Percentiles rank a stretch among this genome's conserved stretches.
Conservation (phyloP, 2,888 invertebrate genomes). For the Tachina grossa region DNA sequence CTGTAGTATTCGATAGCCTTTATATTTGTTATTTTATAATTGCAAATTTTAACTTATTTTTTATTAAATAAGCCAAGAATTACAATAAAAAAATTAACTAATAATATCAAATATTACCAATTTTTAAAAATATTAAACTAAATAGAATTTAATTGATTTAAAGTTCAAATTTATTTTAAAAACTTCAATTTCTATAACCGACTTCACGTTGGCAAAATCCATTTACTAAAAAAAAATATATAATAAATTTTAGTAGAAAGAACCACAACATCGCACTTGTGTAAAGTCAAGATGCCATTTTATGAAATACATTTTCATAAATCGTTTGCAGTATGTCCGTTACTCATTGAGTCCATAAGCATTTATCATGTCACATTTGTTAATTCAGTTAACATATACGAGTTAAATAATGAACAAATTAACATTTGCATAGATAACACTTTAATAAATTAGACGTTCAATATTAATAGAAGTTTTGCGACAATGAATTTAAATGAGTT, state of each 20-base stretch:
- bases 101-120: no score
- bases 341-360: constrained; percentile 51
- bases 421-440: constrained; percentile 65
- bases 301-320: constrained; percentile 27
- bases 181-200: background rate
- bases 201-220: background rate
- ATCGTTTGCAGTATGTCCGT: background rate
- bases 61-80: no score
- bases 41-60: no score
- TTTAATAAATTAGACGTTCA: constrained; percentile 57
- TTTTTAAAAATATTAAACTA: background rate
- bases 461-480: constrained; percentile 45
- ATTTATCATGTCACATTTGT: constrained; percentile 69
- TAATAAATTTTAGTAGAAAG: background rate
- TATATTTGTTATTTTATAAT: no score
- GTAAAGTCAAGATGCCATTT: constrained; percentile 52
- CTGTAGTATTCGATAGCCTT: no score
- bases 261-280: constrained; percentile 60
- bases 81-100: no score
- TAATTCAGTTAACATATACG: constrained; percentile 53
- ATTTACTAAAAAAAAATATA: background rate
- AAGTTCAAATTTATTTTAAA: background rate
- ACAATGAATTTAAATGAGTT: constrained; percentile 36
- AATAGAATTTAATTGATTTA: background rate
- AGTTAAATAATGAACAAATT: constrained; percentile 43